These are phyloP conservation scores for Melanophora roralis DNA, from an alignment of 2,888 invertebrate species.

Conservation along the genomic window DNA sequence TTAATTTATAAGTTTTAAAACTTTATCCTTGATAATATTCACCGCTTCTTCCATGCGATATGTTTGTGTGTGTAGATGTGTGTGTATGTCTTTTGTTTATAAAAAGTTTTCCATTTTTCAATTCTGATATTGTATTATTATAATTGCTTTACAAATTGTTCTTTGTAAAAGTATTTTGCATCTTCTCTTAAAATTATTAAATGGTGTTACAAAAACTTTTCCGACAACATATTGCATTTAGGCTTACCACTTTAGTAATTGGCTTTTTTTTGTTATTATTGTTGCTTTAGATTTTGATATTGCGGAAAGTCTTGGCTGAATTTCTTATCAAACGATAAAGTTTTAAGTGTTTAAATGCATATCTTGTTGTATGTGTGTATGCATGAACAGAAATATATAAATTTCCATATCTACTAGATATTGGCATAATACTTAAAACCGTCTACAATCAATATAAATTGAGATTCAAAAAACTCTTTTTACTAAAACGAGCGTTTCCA, in stretches of 20 bases:
- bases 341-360: constrained; percentile 9
- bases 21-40: constrained; percentile 42
- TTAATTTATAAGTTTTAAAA: constrained; percentile 38
- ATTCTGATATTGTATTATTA: constrained; percentile 50
- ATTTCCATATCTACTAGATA: too few relatives aligned
- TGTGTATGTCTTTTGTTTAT: constrained; percentile 1
- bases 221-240: constrained; percentile 63
- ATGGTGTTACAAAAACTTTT: constrained; percentile 62
- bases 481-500: too few relatives aligned
- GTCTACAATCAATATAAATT: too few relatives aligned
- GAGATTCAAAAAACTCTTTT: too few relatives aligned
- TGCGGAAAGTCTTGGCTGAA: not conserved
- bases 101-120: not conserved
- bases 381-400: too few relatives aligned
- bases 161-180: constrained; percentile 51
- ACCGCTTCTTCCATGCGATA: not conserved
- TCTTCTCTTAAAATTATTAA: constrained; percentile 38
- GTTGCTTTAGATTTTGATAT: not conserved
- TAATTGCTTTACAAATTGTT: constrained; percentile 58
- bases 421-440: too few relatives aligned
- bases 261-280: constrained; percentile 28
- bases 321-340: constrained; percentile 31
- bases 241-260: constrained; percentile 60
- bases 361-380: not conserved
- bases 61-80: not conserved